phyloP scores from a whole-genome alignment of 2,888 invertebrate genomes.

The Caenorhabditis drosophilae region DNA sequence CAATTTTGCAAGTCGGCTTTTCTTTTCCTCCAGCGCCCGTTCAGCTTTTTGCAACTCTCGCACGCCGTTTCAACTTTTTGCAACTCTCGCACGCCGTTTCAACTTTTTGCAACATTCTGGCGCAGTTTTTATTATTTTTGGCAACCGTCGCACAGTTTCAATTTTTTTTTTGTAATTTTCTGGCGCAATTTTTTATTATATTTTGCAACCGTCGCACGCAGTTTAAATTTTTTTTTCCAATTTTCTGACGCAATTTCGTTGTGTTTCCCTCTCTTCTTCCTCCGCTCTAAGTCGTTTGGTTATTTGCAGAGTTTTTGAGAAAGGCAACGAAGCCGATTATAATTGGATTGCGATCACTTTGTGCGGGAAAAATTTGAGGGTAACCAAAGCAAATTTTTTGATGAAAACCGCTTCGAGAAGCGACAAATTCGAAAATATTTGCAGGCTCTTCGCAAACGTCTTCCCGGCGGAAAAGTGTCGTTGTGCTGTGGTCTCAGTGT shows the following conservation, averaged over 20 bases:
- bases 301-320: slow-evolving; percentile 29
- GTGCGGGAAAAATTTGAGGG: slow-evolving; percentile 41
- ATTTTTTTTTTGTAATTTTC: too few relatives aligned
- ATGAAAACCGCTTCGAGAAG: background rate
- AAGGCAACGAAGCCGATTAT: slow-evolving; percentile 36
- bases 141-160: too few relatives aligned
- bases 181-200: background rate
- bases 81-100: too few relatives aligned
- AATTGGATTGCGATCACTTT: slow-evolving; percentile 50
- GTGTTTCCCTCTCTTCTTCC: too few relatives aligned
- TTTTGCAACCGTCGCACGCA: background rate
- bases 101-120: too few relatives aligned
- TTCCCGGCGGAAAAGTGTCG: slow-evolving; percentile 37
- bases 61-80: too few relatives aligned
- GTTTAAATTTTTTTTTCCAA: background rate
- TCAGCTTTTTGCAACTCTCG: too few relatives aligned
- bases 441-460: slow-evolving; percentile 37
- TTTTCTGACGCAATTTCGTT: background rate
- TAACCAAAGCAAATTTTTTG: too few relatives aligned
- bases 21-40: too few relatives aligned
- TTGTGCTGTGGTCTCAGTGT: slow-evolving; percentile 46
- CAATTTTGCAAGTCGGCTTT: slow-evolving; percentile 38
- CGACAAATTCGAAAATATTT: background rate
- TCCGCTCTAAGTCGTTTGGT: background rate
- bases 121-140: too few relatives aligned